These are phyloP conservation scores for Phenganax subtilis DNA, from an alignment of 92 coral and sea anemone species.

Conservation along the genomic window DNA sequence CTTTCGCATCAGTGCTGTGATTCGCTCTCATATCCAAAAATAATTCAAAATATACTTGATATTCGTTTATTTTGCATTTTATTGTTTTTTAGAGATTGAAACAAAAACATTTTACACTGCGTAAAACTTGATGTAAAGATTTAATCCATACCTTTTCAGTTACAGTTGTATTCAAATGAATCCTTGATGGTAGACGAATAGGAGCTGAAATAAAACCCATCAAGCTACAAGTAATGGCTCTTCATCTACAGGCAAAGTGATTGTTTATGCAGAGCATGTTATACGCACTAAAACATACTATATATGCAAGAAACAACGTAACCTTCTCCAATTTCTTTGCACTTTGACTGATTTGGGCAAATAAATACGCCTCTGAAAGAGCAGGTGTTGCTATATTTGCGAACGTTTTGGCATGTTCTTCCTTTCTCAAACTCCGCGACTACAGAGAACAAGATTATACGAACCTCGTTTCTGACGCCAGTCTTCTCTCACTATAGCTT, in stretches of 20 bases:
- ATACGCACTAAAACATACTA: too few species aligned
- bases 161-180: constrained; percentile 29
- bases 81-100: too few species aligned
- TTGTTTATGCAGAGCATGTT: neutral
- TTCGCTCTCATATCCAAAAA: neutral
- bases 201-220: constrained; percentile 55
- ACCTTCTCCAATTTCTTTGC: too few species aligned
- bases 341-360: too few species aligned
- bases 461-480: constrained; percentile 71
- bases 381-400: too few species aligned
- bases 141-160: constrained; percentile 27
- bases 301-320: too few species aligned
- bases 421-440: too few species aligned
- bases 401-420: too few species aligned
- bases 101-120: too few species aligned
- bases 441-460: neutral
- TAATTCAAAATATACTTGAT: neutral
- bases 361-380: too few species aligned
- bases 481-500: constrained; percentile 63
- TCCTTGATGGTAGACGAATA: constrained; percentile 39
- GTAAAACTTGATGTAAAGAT: neutral
- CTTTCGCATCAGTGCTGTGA: neutral
- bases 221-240: neutral
- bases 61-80: neutral
- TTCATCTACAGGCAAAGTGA: neutral